phyloP scores from a whole-genome alignment of 2,797 vertebrate genomes.

The Limosa lapponica region DNA sequence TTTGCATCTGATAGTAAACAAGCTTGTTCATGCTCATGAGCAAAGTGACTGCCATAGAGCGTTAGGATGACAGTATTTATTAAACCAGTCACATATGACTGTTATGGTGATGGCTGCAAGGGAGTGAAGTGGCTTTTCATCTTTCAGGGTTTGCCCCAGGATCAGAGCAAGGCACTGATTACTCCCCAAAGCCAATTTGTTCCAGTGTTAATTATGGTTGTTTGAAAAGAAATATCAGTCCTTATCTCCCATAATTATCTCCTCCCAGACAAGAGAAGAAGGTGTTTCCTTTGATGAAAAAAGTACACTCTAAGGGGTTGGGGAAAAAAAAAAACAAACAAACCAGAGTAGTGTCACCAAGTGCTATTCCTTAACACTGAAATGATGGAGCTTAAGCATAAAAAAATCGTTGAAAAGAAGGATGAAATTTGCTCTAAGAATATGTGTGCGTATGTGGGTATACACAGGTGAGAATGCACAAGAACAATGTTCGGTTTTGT shows the following conservation, averaged over 20 bases:
- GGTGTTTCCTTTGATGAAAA: neutral
- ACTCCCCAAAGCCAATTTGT: neutral
- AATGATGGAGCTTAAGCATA: neutral
- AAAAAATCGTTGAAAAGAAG: neutral
- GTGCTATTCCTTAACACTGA: neutral
- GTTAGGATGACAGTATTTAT: neutral
- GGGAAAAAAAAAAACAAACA: neutral
- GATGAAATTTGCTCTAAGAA: neutral
- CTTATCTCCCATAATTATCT: neutral
- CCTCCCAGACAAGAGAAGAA: neutral
- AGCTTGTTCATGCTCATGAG: neutral
- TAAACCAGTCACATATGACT: neutral
- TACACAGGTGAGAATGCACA: neutral
- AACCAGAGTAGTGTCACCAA: neutral
- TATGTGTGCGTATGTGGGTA: neutral
- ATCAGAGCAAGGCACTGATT: neutral
- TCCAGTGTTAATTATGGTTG: neutral
- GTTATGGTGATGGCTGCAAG: neutral
- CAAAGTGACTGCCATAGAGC: neutral
- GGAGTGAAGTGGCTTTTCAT: fast-evolving
- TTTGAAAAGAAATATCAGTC: neutral
- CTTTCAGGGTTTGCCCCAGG: neutral
- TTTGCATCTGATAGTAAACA: neutral
- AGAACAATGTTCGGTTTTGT: fast-evolving
- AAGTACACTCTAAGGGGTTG: neutral